Evolutionary conservation across 2,888 invertebrate species (phyloP).

Genomic region (Cynaeus angustus): DNA sequence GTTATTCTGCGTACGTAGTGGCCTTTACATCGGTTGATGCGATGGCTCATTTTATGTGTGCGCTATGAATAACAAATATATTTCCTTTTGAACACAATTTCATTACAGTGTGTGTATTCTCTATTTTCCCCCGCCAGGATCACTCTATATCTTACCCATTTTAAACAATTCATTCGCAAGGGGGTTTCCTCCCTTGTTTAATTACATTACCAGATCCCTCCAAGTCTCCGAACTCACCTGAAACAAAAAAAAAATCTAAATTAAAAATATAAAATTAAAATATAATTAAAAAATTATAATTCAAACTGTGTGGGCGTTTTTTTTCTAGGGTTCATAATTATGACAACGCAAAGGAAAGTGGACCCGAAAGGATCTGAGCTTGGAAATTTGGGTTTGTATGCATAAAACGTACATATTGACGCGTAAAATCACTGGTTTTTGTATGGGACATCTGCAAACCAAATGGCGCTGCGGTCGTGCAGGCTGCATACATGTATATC

Average conservation of each 20-base stretch:
- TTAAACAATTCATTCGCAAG: slow-evolving; percentile 44
- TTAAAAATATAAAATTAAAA: no score
- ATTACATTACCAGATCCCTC: slow-evolving; percentile 39
- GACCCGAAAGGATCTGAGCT: slow-evolving; percentile 13
- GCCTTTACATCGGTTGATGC: slow-evolving; percentile 58
- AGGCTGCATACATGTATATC: slow-evolving; percentile 58
- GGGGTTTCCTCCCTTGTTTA: slow-evolving; percentile 23
- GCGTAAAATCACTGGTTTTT: slow-evolving; percentile 57
- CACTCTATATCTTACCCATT: slow-evolving; percentile 39
- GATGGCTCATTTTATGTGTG: slow-evolving; percentile 58
- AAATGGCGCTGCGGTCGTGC: slow-evolving; percentile 56
- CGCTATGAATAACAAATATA: slow-evolving; percentile 59
- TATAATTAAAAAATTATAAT: no score
- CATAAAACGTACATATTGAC: slow-evolving; percentile 54
- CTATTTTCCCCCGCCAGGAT: slow-evolving; percentile 46
- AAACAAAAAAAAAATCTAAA: slow-evolving; percentile 38
- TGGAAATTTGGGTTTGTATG: slow-evolving; percentile 42
- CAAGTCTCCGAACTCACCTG: slow-evolving; percentile 39
- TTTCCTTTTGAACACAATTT: slow-evolving; percentile 56
- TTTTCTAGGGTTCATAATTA: slow-evolving; percentile 7
- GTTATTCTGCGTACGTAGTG: slow-evolving; percentile 57
- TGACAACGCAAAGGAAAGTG: slow-evolving; percentile 14
- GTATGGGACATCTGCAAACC: slow-evolving; percentile 59
- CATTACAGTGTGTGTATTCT: slow-evolving; percentile 43
- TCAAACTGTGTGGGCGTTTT: neutral